Evolutionary conservation across 2,797 vertebrate genomes (phyloP), one percentile per base, ranked within the genome.

Genomic region (Phalloptychus januarius): DNA sequence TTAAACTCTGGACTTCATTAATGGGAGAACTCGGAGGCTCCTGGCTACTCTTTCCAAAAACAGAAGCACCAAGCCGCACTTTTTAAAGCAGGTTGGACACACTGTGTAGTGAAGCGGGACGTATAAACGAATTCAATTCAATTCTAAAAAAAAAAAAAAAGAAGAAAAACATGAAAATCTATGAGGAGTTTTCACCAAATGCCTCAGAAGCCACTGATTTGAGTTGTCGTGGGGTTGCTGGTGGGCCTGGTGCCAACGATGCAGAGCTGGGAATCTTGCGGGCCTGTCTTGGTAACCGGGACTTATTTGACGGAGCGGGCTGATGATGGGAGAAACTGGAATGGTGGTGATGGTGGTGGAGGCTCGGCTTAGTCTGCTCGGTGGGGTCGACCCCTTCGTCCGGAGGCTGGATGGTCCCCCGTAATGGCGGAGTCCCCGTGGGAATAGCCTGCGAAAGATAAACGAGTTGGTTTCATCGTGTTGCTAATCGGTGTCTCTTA

Each of bases 1-100:
- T 90, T 20, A 73, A 18, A 45, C 89, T 44, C 72, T 6, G 80
- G 89, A 91, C 90, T 91, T 95, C 94, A 94, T 93, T 87, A 88
- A 89, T 25, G 61, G 72, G 83, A 91, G 81, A 71, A 15, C 42
- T 79, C 5, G 1, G 71, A 31, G 31, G 36, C 56, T 61, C 18
- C 71, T 13, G 48, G 71, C 15, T 50, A 54, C 44, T 46, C 46
- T 6, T 13, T 42, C 56, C 79, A 28, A 83, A 79, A 54, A 77
- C 82, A 76, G 82, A 84, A 67, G 23, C 74, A 40, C 0, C 13
- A 36, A 56, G 69, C 72, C 25, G 42, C 74, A 76, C 79, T 48
- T 44, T 5, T 72, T 13, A 31, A 40, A 75, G 77, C 61, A 44
- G 23, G 72, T 28, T 63, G 33, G 25, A 15, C 71, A 25, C 10